Evolutionary conservation across 1,140 invertebrate genomes (phyloP).

Genomic region (Adelges cooleyi): DNA sequence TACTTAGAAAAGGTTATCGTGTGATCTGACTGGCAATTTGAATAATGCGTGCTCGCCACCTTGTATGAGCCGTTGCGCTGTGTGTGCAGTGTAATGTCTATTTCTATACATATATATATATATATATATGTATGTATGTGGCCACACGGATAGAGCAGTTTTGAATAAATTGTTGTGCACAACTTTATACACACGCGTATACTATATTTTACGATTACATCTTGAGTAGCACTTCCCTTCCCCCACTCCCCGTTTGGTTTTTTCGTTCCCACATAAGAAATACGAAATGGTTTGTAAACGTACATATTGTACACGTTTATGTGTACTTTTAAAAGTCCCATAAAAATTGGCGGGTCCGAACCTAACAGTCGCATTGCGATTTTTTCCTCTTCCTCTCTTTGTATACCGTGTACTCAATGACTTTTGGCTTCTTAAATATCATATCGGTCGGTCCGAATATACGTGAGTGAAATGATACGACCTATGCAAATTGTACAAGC

Average conservation of each 20-base stretch:
- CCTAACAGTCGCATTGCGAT: not conserved
- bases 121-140: too few relatives aligned
- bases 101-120: too few relatives aligned
- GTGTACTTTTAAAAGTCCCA: conserved; percentile 7
- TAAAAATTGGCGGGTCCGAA: conserved; percentile 12
- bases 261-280: too few relatives aligned
- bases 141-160: not conserved
- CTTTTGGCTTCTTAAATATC: not conserved
- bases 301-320: not conserved
- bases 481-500: not conserved
- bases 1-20: conserved; percentile 25
- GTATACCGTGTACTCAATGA: not conserved
- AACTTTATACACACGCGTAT: not conserved
- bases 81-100: too few relatives aligned
- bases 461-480: not conserved
- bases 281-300: not conserved
- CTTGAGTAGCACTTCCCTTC: not conserved
- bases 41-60: not conserved
- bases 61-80: not conserved
- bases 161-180: conserved; percentile 8
- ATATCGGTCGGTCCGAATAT: not conserved
- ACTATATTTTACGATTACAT: conserved; percentile 11
- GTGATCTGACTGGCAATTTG: conserved; percentile 22
- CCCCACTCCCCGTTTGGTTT: not conserved
- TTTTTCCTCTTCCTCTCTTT: not conserved